phyloP scores from a whole-genome alignment of 2,797 vertebrate genomes.

The Melanotaenia parkinsoni region DNA sequence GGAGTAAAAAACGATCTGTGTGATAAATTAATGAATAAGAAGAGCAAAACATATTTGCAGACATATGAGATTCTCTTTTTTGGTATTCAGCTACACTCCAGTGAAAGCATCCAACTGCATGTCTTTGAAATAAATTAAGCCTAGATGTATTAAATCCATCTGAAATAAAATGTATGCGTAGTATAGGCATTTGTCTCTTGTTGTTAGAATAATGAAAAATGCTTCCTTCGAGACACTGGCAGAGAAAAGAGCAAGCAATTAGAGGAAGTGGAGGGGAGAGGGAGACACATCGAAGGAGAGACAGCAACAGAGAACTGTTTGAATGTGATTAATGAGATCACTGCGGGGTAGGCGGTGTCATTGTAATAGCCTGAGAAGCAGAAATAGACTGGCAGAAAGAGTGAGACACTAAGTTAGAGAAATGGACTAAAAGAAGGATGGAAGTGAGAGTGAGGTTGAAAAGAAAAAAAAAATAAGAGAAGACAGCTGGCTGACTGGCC shows the following conservation, averaged over 20 bases:
- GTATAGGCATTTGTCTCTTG: constrained; percentile 69
- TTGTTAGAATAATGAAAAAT: constrained; percentile 76
- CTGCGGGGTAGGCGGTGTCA: constrained; percentile 78
- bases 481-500: constrained; percentile 62
- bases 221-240: constrained; percentile 70
- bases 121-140: constrained; percentile 56
- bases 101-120: constrained; percentile 20
- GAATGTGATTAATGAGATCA: constrained; percentile 84
- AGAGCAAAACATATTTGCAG: constrained; percentile 30
- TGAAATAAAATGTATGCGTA: constrained; percentile 57
- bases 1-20: constrained; percentile 15
- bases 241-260: constrained; percentile 77
- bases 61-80: constrained; percentile 37
- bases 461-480: constrained; percentile 43
- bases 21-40: constrained; percentile 37
- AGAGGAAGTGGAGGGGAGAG: constrained; percentile 66
- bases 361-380: constrained; percentile 67
- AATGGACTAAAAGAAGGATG: constrained; percentile 14
- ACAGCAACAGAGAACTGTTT: constrained; percentile 70
- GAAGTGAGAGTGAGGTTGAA: constrained; percentile 11
- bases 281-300: constrained; percentile 55
- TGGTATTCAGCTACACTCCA: constrained; percentile 28
- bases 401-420: constrained; percentile 36
- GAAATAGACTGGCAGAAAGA: constrained; percentile 35
- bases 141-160: constrained; percentile 53